Evolutionary conservation across 37 sponge, comb jelly and placozoan genomes (phyloP).

Genomic region (Tethya wilhelma): DNA sequence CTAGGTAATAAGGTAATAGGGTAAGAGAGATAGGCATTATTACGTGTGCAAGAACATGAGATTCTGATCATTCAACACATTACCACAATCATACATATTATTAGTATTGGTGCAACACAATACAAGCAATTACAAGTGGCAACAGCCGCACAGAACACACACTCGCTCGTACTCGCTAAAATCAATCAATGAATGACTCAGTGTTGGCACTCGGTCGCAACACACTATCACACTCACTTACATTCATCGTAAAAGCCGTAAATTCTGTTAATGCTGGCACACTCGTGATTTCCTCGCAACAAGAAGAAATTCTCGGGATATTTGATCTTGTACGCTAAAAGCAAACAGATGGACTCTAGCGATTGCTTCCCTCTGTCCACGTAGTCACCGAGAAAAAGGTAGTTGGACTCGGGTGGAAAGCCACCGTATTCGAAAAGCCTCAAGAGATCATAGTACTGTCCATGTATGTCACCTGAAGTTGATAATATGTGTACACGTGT

Average conservation of each 20-base stretch:
- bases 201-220: neutral
- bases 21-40: conserved; percentile 1
- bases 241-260: conserved; percentile 99
- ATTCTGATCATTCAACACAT: too few relatives aligned
- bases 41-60: too few relatives aligned
- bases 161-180: too few relatives aligned
- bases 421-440: conserved; percentile 96
- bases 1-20: neutral
- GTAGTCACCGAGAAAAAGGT: conserved; percentile 94
- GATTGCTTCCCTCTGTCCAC: conserved; percentile 96
- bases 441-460: conserved; percentile 94
- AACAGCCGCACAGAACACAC: too few relatives aligned
- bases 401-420: conserved; percentile 96
- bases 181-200: neutral
- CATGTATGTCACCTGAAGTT: conserved; percentile 89
- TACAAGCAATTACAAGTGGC: too few relatives aligned
- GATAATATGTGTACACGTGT: neutral
- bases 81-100: too few relatives aligned
- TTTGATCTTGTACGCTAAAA: conserved; percentile 98
- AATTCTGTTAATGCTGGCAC: conserved; percentile 99
- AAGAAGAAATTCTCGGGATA: conserved; percentile 99
- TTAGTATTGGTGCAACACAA: too few relatives aligned
- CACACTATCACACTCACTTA: conserved; percentile 47
- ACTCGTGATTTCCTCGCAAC: conserved; percentile 98
- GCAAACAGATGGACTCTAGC: conserved; percentile 96